Evolutionary conservation across 1,140 invertebrate species (phyloP).

Genomic region (Phenacoccus solenopsis): DNA sequence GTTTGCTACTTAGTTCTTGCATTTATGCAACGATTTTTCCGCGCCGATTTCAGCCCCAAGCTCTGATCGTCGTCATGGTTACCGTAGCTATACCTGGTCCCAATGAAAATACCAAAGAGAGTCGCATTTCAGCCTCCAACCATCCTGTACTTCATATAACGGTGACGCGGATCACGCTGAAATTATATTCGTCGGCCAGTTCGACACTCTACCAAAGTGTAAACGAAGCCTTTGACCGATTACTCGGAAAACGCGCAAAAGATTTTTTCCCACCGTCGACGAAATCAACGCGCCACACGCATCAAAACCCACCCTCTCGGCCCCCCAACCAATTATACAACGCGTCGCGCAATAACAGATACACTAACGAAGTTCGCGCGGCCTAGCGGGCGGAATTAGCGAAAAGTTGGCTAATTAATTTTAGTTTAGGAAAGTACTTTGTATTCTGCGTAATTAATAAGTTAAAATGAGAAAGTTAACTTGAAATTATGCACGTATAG

Average conservation of each 20-base stretch:
- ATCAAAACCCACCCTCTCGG: too few species aligned
- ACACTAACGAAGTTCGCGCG: neutral
- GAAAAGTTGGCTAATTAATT: neutral
- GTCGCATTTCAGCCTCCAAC: neutral
- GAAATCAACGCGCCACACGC: too few species aligned
- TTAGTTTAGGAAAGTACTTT: neutral
- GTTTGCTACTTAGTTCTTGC: neutral
- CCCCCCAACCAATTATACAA: neutral
- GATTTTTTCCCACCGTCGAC: too few species aligned
- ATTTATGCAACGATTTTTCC: conserved; percentile 2
- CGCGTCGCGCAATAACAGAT: neutral
- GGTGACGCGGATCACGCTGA: neutral
- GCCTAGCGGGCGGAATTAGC: neutral
- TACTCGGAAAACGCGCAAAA: neutral
- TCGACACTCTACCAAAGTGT: neutral
- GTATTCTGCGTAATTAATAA: neutral
- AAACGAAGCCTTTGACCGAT: neutral
- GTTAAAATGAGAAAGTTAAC: neutral
- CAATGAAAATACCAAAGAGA: neutral
- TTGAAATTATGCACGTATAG: neutral
- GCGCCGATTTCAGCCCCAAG: neutral
- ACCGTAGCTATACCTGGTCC: neutral
- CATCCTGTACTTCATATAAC: neutral
- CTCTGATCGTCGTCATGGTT: neutral
- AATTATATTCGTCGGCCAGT: neutral